phyloP scores from a whole-genome alignment of 2,888 invertebrate genomes.

The Caenorhabditis becei region DNA sequence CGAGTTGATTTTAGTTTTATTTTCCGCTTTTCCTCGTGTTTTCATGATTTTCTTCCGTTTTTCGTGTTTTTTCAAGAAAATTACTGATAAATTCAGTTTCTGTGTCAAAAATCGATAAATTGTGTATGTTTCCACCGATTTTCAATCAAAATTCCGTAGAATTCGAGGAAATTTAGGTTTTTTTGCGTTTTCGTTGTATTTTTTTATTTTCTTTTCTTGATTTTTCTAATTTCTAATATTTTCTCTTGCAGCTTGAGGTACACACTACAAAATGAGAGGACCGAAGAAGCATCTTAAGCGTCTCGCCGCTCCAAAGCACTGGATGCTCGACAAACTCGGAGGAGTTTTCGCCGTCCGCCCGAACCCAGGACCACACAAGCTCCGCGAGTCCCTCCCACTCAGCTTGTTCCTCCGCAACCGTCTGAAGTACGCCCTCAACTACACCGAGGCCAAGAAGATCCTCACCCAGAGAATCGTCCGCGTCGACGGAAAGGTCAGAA shows the following conservation, averaged over 20 bases:
- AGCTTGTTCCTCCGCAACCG: conserved; percentile 97
- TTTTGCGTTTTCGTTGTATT: too few species aligned
- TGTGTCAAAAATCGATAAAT: too few species aligned
- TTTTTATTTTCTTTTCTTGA: too few species aligned
- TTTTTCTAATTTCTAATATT: background rate
- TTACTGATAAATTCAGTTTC: too few species aligned
- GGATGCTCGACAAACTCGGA: conserved; percentile 96
- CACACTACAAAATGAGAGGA: conserved; percentile 87
- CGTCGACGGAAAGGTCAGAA: conserved; percentile 97
- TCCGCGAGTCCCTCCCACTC: conserved; percentile 95
- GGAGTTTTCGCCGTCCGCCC: conserved; percentile 90
- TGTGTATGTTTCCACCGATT: too few species aligned
- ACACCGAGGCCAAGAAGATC: conserved; percentile 96
- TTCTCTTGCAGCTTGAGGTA: conserved; percentile 63
- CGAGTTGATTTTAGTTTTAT: conserved; percentile 5
- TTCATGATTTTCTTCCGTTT: background rate
- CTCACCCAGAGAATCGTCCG: conserved; percentile 98
- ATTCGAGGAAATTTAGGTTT: conserved; percentile 1
- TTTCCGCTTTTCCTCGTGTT: conserved; percentile 22
- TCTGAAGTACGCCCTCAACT: conserved; percentile 97
- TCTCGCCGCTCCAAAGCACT: conserved; percentile 98
- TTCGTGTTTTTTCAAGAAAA: too few species aligned
- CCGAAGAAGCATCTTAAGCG: conserved; percentile 99
- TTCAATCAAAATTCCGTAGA: too few species aligned
- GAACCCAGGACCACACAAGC: conserved; percentile 96